These are phyloP conservation scores for Agrenia bidenticulata DNA, from an alignment of 2,888 invertebrate species.

Conservation along the genomic window DNA sequence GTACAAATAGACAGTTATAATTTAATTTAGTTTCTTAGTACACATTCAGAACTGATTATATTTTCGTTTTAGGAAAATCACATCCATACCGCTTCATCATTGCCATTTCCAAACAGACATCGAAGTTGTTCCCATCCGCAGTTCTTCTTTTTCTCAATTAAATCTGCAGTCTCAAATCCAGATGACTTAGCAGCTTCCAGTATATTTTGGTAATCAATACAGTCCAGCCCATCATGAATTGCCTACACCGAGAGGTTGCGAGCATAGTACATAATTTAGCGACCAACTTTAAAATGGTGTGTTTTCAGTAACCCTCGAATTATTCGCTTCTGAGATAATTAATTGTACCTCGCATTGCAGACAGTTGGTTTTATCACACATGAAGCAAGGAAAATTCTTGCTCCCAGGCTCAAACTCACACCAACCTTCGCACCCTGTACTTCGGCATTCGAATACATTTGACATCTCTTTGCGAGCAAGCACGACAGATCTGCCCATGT, in stretches of 20 bases:
- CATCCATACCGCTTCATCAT: background rate
- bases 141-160: constrained; percentile 26
- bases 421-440: constrained; percentile 83
- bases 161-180: constrained; percentile 12
- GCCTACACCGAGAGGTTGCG: too few relatives aligned
- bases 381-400: constrained; percentile 66
- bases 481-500: constrained; percentile 74
- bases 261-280: too few relatives aligned
- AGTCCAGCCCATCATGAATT: constrained; percentile 75
- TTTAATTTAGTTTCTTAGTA: background rate
- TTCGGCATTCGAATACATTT: constrained; percentile 83
- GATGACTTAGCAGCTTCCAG: constrained; percentile 50
- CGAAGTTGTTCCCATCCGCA: constrained; percentile 28
- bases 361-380: constrained; percentile 5
- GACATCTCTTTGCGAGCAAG: constrained; percentile 74
- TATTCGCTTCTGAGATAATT: too few relatives aligned
- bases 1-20: too few relatives aligned
- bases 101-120: constrained; percentile 6
- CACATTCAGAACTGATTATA: background rate
- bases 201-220: constrained; percentile 74
- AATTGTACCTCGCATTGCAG: constrained; percentile 21
- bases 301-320: too few relatives aligned
- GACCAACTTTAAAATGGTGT: too few relatives aligned
- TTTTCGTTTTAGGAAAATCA: background rate
- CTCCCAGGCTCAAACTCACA: constrained; percentile 84